Percentiles rank a stretch among this genome's conserved stretches.
Conservation (phyloP, 1,140 invertebrate species). For the Acromyrmex echinatior region DNA sequence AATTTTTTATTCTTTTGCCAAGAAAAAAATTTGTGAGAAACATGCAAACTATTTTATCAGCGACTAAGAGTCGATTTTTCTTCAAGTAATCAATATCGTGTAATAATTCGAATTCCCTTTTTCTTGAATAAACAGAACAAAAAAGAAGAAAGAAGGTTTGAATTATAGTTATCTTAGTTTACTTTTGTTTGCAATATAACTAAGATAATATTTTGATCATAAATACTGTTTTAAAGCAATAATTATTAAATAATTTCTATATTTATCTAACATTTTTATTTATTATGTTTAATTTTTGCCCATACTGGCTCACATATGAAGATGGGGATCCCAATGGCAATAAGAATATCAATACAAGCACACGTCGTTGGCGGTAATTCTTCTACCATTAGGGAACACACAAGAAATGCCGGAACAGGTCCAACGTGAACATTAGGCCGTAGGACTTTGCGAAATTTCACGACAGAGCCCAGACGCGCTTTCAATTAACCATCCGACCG, state of each 20-base stretch:
- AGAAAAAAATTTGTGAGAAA: background rate
- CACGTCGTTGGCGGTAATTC: constrained; percentile 29
- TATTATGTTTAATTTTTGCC: background rate
- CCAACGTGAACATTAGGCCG: constrained; percentile 13
- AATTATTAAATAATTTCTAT: constrained; percentile 1
- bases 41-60: background rate
- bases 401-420: constrained; percentile 14
- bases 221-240: background rate
- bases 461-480: constrained; percentile 12
- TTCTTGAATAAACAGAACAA: background rate
- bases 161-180: background rate
- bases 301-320: background rate
- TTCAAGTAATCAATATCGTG: background rate
- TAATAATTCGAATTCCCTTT: background rate
- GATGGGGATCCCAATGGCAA: background rate
- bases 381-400: constrained; percentile 36
- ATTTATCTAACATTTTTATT: constrained; percentile 1
- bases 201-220: background rate
- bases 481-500: constrained; percentile 57
- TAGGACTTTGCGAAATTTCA: constrained; percentile 38
- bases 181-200: background rate
- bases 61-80: background rate
- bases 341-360: constrained; percentile 27
- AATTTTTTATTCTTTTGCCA: background rate
- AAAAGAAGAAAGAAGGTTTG: background rate